Base-by-base conservation (phyloP, 2,888 invertebrate genomes). In the Siphonodentalium dalli region DNA sequence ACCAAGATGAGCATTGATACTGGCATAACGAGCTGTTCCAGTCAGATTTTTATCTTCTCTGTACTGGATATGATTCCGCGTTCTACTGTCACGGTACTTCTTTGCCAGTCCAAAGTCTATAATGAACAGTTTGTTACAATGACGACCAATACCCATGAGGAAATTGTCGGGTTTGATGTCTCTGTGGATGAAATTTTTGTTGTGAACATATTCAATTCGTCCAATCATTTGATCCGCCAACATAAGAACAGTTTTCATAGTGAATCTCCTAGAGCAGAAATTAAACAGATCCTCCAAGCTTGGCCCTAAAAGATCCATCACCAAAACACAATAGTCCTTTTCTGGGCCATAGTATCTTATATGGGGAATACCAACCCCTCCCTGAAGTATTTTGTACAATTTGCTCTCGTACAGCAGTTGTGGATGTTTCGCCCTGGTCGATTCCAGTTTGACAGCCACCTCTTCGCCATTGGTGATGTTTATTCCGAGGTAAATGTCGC, bases 191-290 rank as follows among this genome's bases (percentile, higher is more conserved):
- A 99, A 99, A 81, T 94, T 95, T 86, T 98, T 99, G 86, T 93
- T 92, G 85, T 99, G 99, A 77, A 98, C 92, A 85, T 90, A 98
- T 85, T 99, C 98, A 77, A 99, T 91, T 72, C 99, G 91, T 31
- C 93, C 84, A 50, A 86, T 83, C 85, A 81, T 81, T 66, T 81
- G 80, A 86, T 99, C 99, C 78, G 95, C 98, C 76, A 99, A 86
- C 98, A 99, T 99, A 66, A 99, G 89, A 64, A 99, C 99, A 66
- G 98, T 99, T 87, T 99, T 99, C 87, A 98, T 94, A 71, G 99
- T 97, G 86, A 99, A 99, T 80, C 96, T 90, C 64, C 99, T 90
- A 60, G 94, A 92, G 84, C 99, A 99, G 85, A 99, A 99, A 84
- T 98, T 98, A 86, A 99, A 99, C 46, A 99, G 88, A 84, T 74